These are phyloP conservation scores for Galaxea fascicularis DNA, from an alignment of 92 coral and sea anemone genomes.

Conservation along the genomic window DNA sequence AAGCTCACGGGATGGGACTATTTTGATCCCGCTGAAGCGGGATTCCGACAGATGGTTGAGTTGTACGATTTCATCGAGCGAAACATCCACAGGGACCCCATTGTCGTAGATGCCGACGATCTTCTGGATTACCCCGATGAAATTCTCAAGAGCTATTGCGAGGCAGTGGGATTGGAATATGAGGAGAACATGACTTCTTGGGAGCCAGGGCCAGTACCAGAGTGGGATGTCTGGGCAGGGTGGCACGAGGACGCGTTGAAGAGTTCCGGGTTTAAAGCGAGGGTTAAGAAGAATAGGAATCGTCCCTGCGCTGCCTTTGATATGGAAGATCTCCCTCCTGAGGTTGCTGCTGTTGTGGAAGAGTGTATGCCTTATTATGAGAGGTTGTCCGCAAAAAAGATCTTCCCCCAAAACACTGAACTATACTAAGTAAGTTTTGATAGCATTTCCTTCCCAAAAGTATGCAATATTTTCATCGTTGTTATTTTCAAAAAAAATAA, in stretches of 20 bases:
- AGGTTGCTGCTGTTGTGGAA: slow-evolving; percentile 65
- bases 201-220: slow-evolving; percentile 91
- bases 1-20: slow-evolving; percentile 96
- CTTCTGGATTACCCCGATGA: slow-evolving; percentile 83
- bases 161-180: slow-evolving; percentile 83
- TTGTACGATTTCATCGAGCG: slow-evolving; percentile 80
- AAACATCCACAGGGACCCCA: slow-evolving; percentile 71
- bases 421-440: not conserved
- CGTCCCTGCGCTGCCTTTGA: slow-evolving; percentile 32
- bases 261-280: slow-evolving; percentile 84
- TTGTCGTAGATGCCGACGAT: slow-evolving; percentile 97
- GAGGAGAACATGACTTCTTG: slow-evolving; percentile 91
- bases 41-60: slow-evolving; percentile 90
- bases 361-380: slow-evolving; percentile 68
- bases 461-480: too few species aligned
- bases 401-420: slow-evolving; percentile 40
- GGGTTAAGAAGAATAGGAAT: slow-evolving; percentile 35
- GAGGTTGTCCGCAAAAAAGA: slow-evolving; percentile 52
- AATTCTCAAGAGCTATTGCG: slow-evolving; percentile 87
- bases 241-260: slow-evolving; percentile 95
- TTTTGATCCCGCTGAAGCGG: slow-evolving; percentile 90
- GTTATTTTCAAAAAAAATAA: not conserved
- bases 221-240: slow-evolving; percentile 93
- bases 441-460: not conserved
- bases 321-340: slow-evolving; percentile 63